Evolutionary conservation across 2,797 vertebrate species (phyloP).

Genomic region (Chaunax sp.): DNA sequence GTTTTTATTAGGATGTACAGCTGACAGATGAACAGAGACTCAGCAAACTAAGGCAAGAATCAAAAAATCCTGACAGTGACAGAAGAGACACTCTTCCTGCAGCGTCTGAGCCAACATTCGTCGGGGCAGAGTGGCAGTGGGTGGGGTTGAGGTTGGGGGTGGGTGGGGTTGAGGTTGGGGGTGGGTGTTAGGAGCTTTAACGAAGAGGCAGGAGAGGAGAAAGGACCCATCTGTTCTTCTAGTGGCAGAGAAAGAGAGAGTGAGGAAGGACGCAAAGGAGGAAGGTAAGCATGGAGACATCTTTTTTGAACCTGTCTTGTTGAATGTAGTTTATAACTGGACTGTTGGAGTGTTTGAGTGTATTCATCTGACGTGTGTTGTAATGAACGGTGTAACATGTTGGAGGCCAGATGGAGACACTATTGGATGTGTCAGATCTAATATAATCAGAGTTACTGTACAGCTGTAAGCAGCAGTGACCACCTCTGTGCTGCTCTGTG

Average conservation of each 20-base stretch:
- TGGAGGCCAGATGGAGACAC: neutral
- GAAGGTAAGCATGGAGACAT: conserved; percentile 50
- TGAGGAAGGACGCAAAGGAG: conserved; percentile 7
- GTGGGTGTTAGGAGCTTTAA: conserved; percentile 15
- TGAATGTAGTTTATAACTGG: neutral
- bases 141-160: conserved; percentile 12
- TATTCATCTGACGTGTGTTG: neutral
- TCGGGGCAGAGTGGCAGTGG: conserved; percentile 23
- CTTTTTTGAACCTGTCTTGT: neutral
- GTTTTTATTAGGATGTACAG: neutral
- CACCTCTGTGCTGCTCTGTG: neutral
- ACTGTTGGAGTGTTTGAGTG: neutral
- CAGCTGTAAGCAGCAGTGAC: neutral
- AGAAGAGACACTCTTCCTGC: conserved; percentile 11
- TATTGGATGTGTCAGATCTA: conserved; percentile 1
- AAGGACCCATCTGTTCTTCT: conserved; percentile 75
- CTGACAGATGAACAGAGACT: neutral
- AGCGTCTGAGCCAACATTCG: conserved; percentile 12
- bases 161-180: neutral
- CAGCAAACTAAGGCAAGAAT: neutral
- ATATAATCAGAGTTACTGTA: neutral
- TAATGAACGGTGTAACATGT: neutral
- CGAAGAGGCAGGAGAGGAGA: conserved; percentile 50
- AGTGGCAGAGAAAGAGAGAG: conserved; percentile 29
- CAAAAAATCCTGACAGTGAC: neutral